Evolutionary conservation across 2,888 invertebrate genomes (phyloP), one percentile per base, ranked within the genome.

Genomic region (Malthinus flaveolus): DNA sequence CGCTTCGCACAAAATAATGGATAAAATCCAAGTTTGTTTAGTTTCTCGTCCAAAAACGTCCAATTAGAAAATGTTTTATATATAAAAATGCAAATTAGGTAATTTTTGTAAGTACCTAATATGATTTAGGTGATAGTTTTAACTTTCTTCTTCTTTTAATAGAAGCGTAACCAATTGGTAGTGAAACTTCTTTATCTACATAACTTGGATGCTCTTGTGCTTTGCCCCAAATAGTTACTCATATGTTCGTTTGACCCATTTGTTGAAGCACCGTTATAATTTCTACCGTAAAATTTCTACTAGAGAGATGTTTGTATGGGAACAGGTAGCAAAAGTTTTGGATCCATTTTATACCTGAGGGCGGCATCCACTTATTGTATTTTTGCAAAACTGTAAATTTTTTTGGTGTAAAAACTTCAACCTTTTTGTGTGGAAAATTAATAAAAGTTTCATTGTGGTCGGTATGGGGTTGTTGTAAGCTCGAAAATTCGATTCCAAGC

Each of bases 271-370:
- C 59, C 59, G 59, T 59, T 59, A 59, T 23, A 13, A 55, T 47
- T 45, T 39, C 48, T 56, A 57, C 48, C 31, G 51, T 46, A 9
- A 2, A 10, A 10, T 35, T 47, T 39, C 46, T 37, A 32, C 23
- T 39, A 36, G 44, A 48, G 34, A 32, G 36, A 52, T 23, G 5
- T 45, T 32, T 12, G 49, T 46, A 23, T 23, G 23, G 15, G 39
- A 11, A 51, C 59, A 59, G 59, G 59, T 59, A 59, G 55, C 55
- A 34, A 51, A 59, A 50, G 34, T 49, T 36, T 37, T 35, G 10
- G 8, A 35, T 44, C 36, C 12, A 12, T 11, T 1, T 4, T 13
- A 37, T 13, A 37, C 15, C 39, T 15, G 47, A 48, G 54, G 54
- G 54, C 54, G 54, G 54, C 39, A 32, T 45, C 45, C 37, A 39